Conservation (phyloP, 2,797 vertebrate genomes). For the Pseudochirops corinnae region DNA sequence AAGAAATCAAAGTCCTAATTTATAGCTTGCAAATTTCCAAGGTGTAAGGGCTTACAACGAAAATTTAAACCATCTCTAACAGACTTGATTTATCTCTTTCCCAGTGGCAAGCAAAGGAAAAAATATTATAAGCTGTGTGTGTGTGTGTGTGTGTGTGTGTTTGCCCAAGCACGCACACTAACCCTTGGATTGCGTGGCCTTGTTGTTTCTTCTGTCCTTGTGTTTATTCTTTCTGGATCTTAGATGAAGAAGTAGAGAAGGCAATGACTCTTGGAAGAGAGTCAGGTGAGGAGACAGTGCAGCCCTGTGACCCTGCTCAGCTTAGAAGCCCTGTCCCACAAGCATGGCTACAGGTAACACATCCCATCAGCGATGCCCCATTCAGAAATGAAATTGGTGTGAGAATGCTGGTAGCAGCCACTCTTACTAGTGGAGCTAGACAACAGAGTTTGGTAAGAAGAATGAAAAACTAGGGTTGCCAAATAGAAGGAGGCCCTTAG, state of each 20-base stretch:
- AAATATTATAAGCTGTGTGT: background rate
- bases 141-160: background rate
- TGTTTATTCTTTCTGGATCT: background rate
- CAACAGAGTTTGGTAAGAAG: background rate
- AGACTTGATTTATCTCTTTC: background rate
- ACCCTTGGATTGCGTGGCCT: background rate
- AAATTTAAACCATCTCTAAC: background rate
- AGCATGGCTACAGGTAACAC: background rate
- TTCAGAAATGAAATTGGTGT: background rate
- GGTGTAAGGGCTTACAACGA: background rate
- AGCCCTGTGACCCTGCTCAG: background rate
- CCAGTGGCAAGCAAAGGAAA: background rate
- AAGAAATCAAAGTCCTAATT: background rate
- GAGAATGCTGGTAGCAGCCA: background rate
- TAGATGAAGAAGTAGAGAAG: background rate
- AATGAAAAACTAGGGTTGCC: background rate
- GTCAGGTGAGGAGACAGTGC: background rate
- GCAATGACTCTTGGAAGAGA: background rate
- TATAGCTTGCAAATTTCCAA: background rate
- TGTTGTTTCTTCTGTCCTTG: background rate
- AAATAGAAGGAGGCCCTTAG: background rate
- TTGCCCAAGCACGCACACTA: background rate
- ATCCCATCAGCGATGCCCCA: background rate
- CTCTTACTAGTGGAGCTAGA: background rate
- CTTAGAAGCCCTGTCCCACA: background rate